These are phyloP conservation scores for Amiota communis DNA, from an alignment of 2,888 invertebrate genomes.

Conservation along the genomic window DNA sequence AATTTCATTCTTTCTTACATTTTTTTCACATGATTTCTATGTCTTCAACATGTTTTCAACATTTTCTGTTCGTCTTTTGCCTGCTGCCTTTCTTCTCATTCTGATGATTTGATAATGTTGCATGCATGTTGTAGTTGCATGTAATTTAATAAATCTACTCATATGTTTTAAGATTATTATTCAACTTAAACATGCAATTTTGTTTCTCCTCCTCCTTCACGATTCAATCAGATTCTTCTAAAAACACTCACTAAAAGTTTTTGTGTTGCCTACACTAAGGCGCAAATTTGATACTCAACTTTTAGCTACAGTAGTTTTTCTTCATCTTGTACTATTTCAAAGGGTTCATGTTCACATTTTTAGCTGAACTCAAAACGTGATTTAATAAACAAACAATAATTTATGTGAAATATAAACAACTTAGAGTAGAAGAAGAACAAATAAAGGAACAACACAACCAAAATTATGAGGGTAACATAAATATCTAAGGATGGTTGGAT, in stretches of 20 bases:
- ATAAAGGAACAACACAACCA: background rate
- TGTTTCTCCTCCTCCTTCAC: background rate
- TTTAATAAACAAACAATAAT: background rate
- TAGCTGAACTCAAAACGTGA: background rate
- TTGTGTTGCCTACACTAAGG: background rate
- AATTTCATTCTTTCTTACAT: too few relatives aligned
- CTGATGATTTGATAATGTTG: background rate
- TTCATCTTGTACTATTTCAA: too few relatives aligned
- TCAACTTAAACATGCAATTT: conserved; percentile 1
- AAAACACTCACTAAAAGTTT: background rate
- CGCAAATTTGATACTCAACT: background rate
- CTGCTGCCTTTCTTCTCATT: background rate
- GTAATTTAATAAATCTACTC: conserved; percentile 7
- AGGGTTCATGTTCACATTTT: background rate
- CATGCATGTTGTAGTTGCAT: background rate
- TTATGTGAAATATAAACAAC: background rate
- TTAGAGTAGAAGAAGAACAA: background rate
- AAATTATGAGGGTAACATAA: too few relatives aligned
- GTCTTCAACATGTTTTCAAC: too few relatives aligned
- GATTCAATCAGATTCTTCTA: background rate
- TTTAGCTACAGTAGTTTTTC: too few relatives aligned
- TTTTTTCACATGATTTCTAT: too few relatives aligned
- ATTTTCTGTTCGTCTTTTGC: too few relatives aligned
- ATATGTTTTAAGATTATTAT: background rate
- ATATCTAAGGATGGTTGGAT: too few relatives aligned